Base-by-base conservation (phyloP, 2,113 vertebrate genomes). In the Siniperca chuatsi region DNA sequence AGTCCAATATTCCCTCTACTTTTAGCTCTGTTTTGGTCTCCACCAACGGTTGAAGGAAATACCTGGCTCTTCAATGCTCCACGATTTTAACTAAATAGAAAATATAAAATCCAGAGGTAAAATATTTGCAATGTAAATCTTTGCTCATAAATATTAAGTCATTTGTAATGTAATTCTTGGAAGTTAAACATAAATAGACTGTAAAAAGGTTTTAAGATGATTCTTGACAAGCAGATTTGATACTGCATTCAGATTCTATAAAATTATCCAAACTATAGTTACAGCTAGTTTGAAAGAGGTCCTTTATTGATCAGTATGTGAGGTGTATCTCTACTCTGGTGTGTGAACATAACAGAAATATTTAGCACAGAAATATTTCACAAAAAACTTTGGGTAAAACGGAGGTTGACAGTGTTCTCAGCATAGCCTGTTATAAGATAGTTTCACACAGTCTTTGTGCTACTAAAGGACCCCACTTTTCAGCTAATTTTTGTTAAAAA, bases 391-490 rank as follows among this genome's bases (percentile, higher is more conserved):
- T 11, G 20, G 67, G 25, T 60, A 48, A n/a, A 76, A 74, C 12
- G 6, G 20, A 35, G 48, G 29, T 50, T 44, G 25, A 48, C 10
- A 4, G 18, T 64, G 15, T 52, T 66, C 16, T 73, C 4, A 48
- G 5, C 16, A 21, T 37, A 29, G 48, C 50, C 52, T 40, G 35
- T 60, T 35, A 21, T 48, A 23, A 70, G 40, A 65, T 29, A 44
- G 29, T 60, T 64, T 55, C 18, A 20, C 23, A 10, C 18, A 44
- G 50, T 68, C 61, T 81, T 33, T 79, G 81, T 82, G 37, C 4
- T 79, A 68, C 54, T 82, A 76, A 48, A 44, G 60, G 60, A 44
- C n/a, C 9, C 57, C 72, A 20, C 54, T 79, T 86, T 15, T 61
- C 37, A 61, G 16, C 10, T 76, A 48, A 74, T 55, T n/a, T 74